Evolutionary conservation across 2,797 vertebrate species (phyloP).

Genomic region (Tiaroga cobitis): DNA sequence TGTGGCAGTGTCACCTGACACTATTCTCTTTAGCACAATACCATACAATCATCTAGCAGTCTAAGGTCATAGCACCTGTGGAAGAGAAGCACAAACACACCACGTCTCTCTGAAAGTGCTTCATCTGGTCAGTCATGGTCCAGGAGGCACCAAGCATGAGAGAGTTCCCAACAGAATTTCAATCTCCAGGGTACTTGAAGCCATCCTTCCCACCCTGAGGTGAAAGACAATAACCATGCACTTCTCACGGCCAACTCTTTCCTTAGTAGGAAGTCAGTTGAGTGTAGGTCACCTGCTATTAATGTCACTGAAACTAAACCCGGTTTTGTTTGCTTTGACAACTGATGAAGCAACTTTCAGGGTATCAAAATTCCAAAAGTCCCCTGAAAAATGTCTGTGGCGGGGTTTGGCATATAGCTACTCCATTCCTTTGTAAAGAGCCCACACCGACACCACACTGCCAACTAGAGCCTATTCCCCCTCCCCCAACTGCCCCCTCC

Average conservation of each 20-base stretch:
- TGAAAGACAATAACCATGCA: constrained; percentile 58
- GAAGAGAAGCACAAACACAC: constrained; percentile 74
- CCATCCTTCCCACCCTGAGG: constrained; percentile 55
- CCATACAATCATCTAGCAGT: constrained; percentile 71
- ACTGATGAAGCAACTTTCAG: constrained; percentile 32
- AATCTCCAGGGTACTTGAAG: constrained; percentile 38
- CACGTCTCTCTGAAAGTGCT: constrained; percentile 69
- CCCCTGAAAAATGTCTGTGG: constrained; percentile 52
- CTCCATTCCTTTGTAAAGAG: constrained; percentile 71
- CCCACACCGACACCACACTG: constrained; percentile 78
- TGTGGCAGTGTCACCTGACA: constrained; percentile 66
- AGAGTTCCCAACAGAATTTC: constrained; percentile 55
- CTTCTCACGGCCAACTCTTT: constrained; percentile 14
- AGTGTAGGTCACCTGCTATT: constrained; percentile 38
- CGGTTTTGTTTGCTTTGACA: constrained; percentile 21
- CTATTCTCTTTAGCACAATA: constrained; percentile 66
- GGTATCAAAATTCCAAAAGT: constrained; percentile 58
- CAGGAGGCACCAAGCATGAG: constrained; percentile 70
- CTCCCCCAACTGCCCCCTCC: constrained; percentile 67
- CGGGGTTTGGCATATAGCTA: constrained; percentile 55
- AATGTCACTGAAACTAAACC: constrained; percentile 35
- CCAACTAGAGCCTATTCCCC: constrained; percentile 76
- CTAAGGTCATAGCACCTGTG: constrained; percentile 78
- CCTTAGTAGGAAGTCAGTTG: constrained; percentile 30
- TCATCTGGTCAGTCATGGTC: constrained; percentile 73